A percentile compares a stretch with the other conserved stretches of the same genome.
phyloP scores from a whole-genome alignment of 2,113 vertebrate species.

The Strix uralensis region DNA sequence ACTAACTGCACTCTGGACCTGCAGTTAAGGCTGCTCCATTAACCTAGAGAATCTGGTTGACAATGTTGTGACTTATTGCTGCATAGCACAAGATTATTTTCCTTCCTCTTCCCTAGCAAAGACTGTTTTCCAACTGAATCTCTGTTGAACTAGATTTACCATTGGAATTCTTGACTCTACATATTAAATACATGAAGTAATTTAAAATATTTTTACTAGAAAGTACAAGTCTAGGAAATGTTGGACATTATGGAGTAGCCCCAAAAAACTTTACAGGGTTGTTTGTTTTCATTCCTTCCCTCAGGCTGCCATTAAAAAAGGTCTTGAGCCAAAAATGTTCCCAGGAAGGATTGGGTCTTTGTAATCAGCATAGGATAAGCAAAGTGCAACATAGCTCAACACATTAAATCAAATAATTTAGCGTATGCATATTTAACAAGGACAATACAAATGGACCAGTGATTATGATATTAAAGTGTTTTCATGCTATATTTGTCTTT shows the following conservation, averaged over 20 bases:
- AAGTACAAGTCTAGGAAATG: not conserved
- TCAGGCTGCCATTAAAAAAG: not conserved
- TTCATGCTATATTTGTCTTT: slow-evolving; percentile 21
- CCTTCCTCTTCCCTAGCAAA: not conserved
- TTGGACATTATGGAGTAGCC: not conserved
- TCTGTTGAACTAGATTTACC: not conserved
- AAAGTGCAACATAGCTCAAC: not conserved
- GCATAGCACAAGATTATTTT: not conserved
- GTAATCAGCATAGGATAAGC: not conserved
- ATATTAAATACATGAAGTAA: not conserved
- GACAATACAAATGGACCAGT: not conserved
- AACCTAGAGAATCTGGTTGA: not conserved
- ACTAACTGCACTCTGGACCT: not conserved
- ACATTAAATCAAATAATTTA: not conserved
- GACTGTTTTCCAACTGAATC: not conserved
- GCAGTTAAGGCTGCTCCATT: not conserved
- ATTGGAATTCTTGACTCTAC: not conserved
- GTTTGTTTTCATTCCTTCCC: not conserved
- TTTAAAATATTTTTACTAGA: not conserved
- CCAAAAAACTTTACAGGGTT: not conserved
- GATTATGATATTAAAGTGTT: slow-evolving; percentile 24
- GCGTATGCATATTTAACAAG: not conserved
- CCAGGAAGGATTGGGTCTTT: not conserved
- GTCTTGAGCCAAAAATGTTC: not conserved
- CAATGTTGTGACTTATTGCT: not conserved